phyloP scores from a whole-genome alignment of 1,140 invertebrate species.

The Thalassaphorura encarpata region DNA sequence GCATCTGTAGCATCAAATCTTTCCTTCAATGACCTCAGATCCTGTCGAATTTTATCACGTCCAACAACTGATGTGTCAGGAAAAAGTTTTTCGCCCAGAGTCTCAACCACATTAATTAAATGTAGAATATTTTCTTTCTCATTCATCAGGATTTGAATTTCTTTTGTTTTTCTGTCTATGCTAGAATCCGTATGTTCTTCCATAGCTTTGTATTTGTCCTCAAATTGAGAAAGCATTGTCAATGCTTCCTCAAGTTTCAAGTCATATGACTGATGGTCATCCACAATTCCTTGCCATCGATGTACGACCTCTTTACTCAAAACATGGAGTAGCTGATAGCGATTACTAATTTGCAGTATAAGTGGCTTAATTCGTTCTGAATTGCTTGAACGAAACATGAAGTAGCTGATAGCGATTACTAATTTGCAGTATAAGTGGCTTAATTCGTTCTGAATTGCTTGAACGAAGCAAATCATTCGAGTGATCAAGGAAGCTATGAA shows the following conservation, averaged over 20 bases:
- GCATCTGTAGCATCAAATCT: slow-evolving; percentile 72
- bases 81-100: slow-evolving; percentile 72
- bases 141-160: slow-evolving; percentile 61
- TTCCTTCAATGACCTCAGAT: slow-evolving; percentile 63
- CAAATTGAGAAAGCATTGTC: slow-evolving; percentile 62
- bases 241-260: slow-evolving; percentile 64
- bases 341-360: slow-evolving; percentile 77
- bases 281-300: slow-evolving; percentile 72
- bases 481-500: slow-evolving; percentile 80
- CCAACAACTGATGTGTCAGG: slow-evolving; percentile 83
- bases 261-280: slow-evolving; percentile 71
- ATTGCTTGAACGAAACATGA: slow-evolving; percentile 63
- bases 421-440: slow-evolving; percentile 77
- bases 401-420: slow-evolving; percentile 79
- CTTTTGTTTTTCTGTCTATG: slow-evolving; percentile 48
- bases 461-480: slow-evolving; percentile 75
- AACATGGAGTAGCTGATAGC: slow-evolving; percentile 71
- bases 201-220: slow-evolving; percentile 56
- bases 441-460: slow-evolving; percentile 73
- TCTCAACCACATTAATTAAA: slow-evolving; percentile 57
- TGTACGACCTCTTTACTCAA: slow-evolving; percentile 79
- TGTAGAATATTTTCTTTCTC: slow-evolving; percentile 74
- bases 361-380: slow-evolving; percentile 76
- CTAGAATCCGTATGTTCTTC: slow-evolving; percentile 39
- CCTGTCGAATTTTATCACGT: slow-evolving; percentile 72